These are phyloP conservation scores for Nesidiocoris tenuis DNA, from an alignment of 2,888 invertebrate genomes.

Conservation along the genomic window DNA sequence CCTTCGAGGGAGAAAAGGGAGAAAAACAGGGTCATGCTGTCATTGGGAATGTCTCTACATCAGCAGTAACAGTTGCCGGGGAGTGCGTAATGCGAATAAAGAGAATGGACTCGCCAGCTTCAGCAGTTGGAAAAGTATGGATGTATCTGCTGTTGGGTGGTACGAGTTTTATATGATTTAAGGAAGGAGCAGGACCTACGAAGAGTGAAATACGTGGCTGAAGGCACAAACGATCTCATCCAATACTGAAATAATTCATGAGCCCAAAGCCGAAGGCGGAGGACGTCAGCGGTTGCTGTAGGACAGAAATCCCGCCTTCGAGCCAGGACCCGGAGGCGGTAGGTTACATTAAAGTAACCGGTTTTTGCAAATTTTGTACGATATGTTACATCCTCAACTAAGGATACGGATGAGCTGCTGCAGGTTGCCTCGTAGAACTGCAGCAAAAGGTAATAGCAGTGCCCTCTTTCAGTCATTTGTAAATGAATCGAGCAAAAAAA, in stretches of 20 bases:
- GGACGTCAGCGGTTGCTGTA: neutral
- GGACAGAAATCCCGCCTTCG: neutral
- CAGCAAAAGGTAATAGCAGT: too few relatives aligned
- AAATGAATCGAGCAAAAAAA: too few relatives aligned
- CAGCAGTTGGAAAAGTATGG: neutral
- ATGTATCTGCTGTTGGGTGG: neutral
- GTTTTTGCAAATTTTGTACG: too few relatives aligned
- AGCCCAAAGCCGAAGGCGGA: neutral
- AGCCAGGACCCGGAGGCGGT: neutral
- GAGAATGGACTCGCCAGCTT: neutral
- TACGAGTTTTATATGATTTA: constrained; percentile 32
- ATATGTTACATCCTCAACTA: too few relatives aligned
- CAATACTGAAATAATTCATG: constrained; percentile 40
- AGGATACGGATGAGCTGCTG: too few relatives aligned
- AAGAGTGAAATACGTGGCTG: constrained; percentile 35
- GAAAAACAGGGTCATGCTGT: neutral
- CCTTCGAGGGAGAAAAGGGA: neutral
- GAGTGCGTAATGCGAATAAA: neutral
- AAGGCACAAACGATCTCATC: constrained; percentile 38
- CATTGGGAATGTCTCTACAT: neutral
- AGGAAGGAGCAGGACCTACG: neutral
- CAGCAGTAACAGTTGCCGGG: neutral
- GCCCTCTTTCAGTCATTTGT: too few relatives aligned
- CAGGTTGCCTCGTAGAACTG: too few relatives aligned
- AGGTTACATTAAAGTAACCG: too few relatives aligned